Conservation (phyloP, 2,113 vertebrate genomes). For the Amblyornis subalaris region DNA sequence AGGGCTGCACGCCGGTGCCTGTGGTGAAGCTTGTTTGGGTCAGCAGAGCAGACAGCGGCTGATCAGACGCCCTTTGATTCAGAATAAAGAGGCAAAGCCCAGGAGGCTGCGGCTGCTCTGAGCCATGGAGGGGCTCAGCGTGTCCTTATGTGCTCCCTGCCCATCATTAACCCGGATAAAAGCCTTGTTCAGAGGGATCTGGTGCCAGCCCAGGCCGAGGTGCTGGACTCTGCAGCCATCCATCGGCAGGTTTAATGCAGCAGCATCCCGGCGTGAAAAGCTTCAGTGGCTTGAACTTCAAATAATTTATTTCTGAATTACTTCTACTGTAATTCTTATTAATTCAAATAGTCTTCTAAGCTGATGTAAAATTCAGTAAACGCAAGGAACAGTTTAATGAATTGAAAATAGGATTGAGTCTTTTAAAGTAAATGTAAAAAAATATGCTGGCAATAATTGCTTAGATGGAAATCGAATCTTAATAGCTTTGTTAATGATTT, state of each 20-base stretch:
- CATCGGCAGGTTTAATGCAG: background rate
- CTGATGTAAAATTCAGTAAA: constrained; percentile 75
- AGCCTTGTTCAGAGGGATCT: background rate
- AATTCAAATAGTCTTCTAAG: constrained; percentile 76
- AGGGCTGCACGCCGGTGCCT: background rate
- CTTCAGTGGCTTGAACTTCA: constrained; percentile 69
- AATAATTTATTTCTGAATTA: constrained; percentile 82
- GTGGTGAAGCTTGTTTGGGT: background rate
- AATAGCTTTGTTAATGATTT: constrained; percentile 80
- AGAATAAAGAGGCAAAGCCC: background rate
- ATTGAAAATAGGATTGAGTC: constrained; percentile 77
- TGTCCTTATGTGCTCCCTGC: background rate
- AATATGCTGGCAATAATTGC: constrained; percentile 76
- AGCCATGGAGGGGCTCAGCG: background rate
- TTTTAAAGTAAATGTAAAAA: constrained; percentile 76
- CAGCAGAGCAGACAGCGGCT: background rate
- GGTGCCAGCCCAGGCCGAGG: background rate
- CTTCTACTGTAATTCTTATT: constrained; percentile 80
- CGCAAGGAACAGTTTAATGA: constrained; percentile 75
- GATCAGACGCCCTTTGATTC: background rate
- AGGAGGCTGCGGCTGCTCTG: background rate
- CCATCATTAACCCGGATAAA: background rate
- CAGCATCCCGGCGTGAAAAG: constrained; percentile 50
- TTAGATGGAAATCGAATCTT: constrained; percentile 78
- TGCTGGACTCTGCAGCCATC: constrained; percentile 7